These are phyloP conservation scores for Malacosoma neustria DNA, from an alignment of 2,888 invertebrate species.

Conservation along the genomic window DNA sequence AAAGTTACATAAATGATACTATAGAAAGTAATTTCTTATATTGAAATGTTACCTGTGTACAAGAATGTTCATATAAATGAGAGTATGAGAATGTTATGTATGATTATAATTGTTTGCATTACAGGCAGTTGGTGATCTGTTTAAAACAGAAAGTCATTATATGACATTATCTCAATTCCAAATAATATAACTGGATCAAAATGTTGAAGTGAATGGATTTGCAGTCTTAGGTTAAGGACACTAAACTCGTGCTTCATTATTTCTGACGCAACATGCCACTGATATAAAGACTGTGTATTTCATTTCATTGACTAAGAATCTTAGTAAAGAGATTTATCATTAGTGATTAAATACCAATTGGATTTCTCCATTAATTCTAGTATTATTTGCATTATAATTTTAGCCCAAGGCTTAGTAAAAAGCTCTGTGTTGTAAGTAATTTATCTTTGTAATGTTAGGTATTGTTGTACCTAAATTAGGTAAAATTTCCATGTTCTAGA, in stretches of 20 bases:
- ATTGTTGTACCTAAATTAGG: constrained; percentile 6
- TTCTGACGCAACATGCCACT: neutral
- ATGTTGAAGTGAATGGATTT: constrained; percentile 39
- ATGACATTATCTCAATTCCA: constrained; percentile 38
- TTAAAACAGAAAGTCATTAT: constrained; percentile 52
- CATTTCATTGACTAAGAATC: neutral
- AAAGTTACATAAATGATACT: too few species aligned
- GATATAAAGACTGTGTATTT: neutral
- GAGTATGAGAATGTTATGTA: constrained; percentile 6
- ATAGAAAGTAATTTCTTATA: too few species aligned
- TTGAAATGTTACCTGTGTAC: neutral
- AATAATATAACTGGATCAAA: constrained; percentile 48
- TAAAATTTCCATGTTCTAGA: constrained; percentile 40
- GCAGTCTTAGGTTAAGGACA: neutral
- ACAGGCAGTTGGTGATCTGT: constrained; percentile 72
- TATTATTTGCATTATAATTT: constrained; percentile 1
- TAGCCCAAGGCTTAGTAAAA: constrained; percentile 13
- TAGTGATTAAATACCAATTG: neutral
- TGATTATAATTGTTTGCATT: constrained; percentile 60
- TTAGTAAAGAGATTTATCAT: neutral
- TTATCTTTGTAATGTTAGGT: constrained; percentile 1
- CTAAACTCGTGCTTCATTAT: neutral
- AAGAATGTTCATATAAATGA: neutral
- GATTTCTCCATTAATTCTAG: neutral
- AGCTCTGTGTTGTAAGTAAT: constrained; percentile 1